A percentile compares a stretch with the other conserved stretches of the same genome.
Evolutionary conservation across 2,113 vertebrate genomes (phyloP).

Genomic region (Ageneiosus marmoratus): DNA sequence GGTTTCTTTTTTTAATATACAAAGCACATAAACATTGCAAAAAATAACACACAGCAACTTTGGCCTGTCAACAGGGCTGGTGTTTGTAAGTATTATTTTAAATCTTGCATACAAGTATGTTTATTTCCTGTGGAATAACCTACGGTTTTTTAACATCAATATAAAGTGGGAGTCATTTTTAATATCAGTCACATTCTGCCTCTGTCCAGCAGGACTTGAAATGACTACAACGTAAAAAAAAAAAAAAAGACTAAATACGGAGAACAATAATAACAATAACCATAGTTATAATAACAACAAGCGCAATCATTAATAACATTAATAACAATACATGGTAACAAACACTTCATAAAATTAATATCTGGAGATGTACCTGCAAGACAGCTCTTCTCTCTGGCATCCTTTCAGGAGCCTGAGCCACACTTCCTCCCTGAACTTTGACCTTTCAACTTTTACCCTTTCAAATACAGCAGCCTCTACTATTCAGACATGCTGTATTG

Average conservation of each 20-base stretch:
- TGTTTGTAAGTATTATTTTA: not conserved
- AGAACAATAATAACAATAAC: slow-evolving; percentile 78
- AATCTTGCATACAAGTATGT: slow-evolving; percentile 5
- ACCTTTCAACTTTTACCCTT: slow-evolving; percentile 22
- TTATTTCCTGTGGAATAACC: slow-evolving; percentile 50
- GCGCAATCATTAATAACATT: slow-evolving; percentile 56
- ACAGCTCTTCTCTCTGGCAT: slow-evolving; percentile 52
- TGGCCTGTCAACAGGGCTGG: slow-evolving; percentile 31
- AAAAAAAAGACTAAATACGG: slow-evolving; percentile 51
- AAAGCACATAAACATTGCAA: slow-evolving; percentile 15
- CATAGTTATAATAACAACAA: slow-evolving; percentile 72
- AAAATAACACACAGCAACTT: slow-evolving; percentile 16
- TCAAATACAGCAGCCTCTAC: slow-evolving; percentile 34
- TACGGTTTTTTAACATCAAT: slow-evolving; percentile 49
- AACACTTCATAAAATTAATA: slow-evolving; percentile 63
- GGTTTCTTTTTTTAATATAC: not conserved
- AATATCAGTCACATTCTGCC: slow-evolving; percentile 70
- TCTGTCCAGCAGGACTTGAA: slow-evolving; percentile 81
- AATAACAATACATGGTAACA: slow-evolving; percentile 49
- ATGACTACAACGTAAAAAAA: slow-evolving; percentile 66
- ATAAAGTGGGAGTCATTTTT: slow-evolving; percentile 60
- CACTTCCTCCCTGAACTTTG: slow-evolving; percentile 41
- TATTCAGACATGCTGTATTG: slow-evolving; percentile 33
- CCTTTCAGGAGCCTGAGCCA: slow-evolving; percentile 22
- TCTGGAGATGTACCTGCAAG: slow-evolving; percentile 63